A percentile compares a stretch with the other conserved stretches of the same genome.
Evolutionary conservation across 2,797 vertebrate species (phyloP).

Genomic region (Uromys caudimaculatus): DNA sequence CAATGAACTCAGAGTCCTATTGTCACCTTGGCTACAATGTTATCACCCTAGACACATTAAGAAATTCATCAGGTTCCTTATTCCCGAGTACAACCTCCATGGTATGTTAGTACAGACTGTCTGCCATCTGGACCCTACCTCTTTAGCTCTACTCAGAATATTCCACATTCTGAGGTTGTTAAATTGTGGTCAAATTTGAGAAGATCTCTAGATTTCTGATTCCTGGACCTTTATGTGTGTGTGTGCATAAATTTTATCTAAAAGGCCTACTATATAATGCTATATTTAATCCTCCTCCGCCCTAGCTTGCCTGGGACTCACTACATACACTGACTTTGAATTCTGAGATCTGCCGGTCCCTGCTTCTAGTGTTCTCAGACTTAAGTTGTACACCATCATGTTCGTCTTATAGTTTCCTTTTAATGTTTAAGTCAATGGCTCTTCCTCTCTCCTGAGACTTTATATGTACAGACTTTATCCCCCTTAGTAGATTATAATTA

Average conservation of each 20-base stretch:
- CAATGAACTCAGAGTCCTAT: not conserved
- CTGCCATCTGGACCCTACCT: not conserved
- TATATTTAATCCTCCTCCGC: not conserved
- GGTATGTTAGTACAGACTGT: not conserved
- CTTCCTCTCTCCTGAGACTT: not conserved
- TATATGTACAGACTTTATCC: not conserved
- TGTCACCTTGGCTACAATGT: not conserved
- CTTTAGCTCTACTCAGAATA: not conserved
- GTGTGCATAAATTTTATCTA: not conserved
- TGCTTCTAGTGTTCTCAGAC: not conserved
- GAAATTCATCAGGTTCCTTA: not conserved
- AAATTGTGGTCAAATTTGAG: not conserved
- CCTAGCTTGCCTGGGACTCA: not conserved
- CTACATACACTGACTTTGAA: not conserved
- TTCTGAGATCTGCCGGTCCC: not conserved
- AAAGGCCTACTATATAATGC: not conserved
- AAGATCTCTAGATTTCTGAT: slow-evolving; percentile 37
- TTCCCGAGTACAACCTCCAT: not conserved
- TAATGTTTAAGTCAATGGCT: slow-evolving; percentile 22
- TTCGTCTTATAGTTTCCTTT: not conserved
- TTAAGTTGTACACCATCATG: not conserved
- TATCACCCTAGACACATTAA: not conserved
- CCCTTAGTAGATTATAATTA: not conserved
- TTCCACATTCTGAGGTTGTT: not conserved
- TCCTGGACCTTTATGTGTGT: not conserved